Evolutionary conservation across 1,140 invertebrate species (phyloP), one percentile per base, ranked within the genome.

Genomic region (Helicoverpa zea): DNA sequence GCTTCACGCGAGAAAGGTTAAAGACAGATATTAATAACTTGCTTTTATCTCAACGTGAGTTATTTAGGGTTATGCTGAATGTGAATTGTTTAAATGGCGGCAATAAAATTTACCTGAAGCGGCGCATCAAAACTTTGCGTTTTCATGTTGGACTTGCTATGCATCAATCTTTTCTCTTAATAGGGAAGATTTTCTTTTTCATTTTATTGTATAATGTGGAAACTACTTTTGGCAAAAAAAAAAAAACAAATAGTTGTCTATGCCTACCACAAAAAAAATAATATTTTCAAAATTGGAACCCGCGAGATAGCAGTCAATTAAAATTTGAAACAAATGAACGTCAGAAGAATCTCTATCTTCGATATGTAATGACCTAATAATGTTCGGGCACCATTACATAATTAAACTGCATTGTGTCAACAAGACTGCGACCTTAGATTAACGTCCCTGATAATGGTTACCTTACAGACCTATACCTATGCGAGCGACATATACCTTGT

Each of bases 391-490:
- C 12, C 59, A 79, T 59, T 70, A 79, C 64, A 66, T 79, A 70
- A n/a, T n/a, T n/a, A n/a, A n/a, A 79, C 18, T 18, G 51, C 51
- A 66, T 77, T 70, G 43, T 70, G 66, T 79, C 77, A 70, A 70
- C 23, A 23, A 16, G 30, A 49, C 52, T 79, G 47, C 72, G 70
- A 80, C 79, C 68, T 80, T 30, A 54, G 79, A 80, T 80, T 74
- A 73, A 16, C 79, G 70, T 74, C 72, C 79, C 70, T 74, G 79
- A 73, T 73, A 74, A 47, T 54, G 72, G 16, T n/a, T 74, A 66
- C 79, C 47, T 66, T 54, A 64, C 70, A 49, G 79, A 79, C 66
- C 76, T 79, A n/a, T n/a, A n/a, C n/a, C n/a, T n/a, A n/a, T n/a
- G 51, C 51, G 66, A 18, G 16, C 73, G 73, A 76, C 23, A 43